A percentile compares a stretch with the other conserved stretches of the same genome.
Conservation (phyloP, 2,113 vertebrate genomes). For the Genyomyrus donnyi region DNA sequence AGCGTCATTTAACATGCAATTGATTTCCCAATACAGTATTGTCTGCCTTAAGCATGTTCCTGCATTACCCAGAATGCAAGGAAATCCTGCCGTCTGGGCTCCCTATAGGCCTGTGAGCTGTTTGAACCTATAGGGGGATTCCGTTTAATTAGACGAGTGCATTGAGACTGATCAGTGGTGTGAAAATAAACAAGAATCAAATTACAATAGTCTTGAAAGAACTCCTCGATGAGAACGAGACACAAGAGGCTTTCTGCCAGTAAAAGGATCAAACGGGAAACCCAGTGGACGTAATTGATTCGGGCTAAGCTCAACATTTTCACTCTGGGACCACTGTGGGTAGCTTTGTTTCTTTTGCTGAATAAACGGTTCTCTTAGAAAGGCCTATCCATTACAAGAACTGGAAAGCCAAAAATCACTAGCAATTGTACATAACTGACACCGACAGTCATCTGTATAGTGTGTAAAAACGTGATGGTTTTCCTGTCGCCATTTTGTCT, state of each 20-base stretch:
- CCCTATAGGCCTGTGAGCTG: background rate
- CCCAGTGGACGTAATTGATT: slow-evolving; percentile 1
- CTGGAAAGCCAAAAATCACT: background rate
- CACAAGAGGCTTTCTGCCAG: background rate
- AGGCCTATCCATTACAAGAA: background rate
- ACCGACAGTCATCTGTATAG: background rate
- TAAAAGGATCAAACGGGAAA: background rate
- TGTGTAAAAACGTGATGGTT: background rate
- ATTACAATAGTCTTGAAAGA: background rate
- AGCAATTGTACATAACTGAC: background rate
- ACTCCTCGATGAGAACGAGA: background rate
- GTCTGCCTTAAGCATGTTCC: background rate
- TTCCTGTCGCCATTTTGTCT: background rate
- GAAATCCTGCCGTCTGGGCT: background rate
- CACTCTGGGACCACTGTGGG: background rate
- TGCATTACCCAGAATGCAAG: background rate
- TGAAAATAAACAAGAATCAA: slow-evolving; percentile 10
- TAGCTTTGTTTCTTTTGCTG: background rate
- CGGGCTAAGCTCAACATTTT: background rate
- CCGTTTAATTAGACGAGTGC: background rate
- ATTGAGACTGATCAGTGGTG: background rate
- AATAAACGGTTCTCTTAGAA: background rate
- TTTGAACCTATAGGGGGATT: background rate
- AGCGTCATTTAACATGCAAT: background rate
- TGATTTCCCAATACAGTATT: background rate